A percentile compares a stretch with the other conserved stretches of the same genome.
Evolutionary conservation across 1,140 invertebrate species (phyloP).

Genomic region (Mesaphorura yosii): DNA sequence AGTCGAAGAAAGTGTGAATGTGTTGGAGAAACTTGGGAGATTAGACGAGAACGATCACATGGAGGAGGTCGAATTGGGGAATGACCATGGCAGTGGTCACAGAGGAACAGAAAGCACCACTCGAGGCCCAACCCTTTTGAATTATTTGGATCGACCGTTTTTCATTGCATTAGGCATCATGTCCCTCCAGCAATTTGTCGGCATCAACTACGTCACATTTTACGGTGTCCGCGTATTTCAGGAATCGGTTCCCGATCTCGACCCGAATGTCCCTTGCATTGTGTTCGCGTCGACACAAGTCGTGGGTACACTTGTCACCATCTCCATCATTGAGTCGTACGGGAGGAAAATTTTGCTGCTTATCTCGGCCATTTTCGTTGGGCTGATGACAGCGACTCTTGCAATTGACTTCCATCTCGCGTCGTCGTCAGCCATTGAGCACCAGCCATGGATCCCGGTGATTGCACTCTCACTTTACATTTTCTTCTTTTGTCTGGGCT

Average conservation of each 20-base stretch:
- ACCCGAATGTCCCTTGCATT: neutral
- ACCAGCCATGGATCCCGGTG: constrained; percentile 41
- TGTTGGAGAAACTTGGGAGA: neutral
- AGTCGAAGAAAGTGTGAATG: neutral
- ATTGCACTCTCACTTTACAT: constrained; percentile 40
- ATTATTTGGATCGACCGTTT: neutral
- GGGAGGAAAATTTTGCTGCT: neutral
- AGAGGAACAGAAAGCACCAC: neutral
- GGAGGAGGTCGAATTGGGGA: no score
- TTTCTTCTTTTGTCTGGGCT: constrained; percentile 42
- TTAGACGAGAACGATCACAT: neutral
- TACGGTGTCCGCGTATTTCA: neutral
- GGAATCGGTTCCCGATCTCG: neutral
- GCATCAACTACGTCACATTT: constrained; percentile 1
- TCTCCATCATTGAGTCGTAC: neutral
- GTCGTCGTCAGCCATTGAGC: no score
- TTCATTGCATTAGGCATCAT: neutral
- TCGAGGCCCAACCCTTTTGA: neutral
- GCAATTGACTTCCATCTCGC: neutral
- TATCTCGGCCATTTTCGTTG: neutral
- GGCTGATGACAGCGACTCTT: neutral
- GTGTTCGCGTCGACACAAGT: neutral
- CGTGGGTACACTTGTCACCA: neutral
- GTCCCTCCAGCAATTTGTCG: neutral
- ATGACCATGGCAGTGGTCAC: no score